Conservation (phyloP, 2,888 invertebrate genomes). For the Melipona bicolor region DNA sequence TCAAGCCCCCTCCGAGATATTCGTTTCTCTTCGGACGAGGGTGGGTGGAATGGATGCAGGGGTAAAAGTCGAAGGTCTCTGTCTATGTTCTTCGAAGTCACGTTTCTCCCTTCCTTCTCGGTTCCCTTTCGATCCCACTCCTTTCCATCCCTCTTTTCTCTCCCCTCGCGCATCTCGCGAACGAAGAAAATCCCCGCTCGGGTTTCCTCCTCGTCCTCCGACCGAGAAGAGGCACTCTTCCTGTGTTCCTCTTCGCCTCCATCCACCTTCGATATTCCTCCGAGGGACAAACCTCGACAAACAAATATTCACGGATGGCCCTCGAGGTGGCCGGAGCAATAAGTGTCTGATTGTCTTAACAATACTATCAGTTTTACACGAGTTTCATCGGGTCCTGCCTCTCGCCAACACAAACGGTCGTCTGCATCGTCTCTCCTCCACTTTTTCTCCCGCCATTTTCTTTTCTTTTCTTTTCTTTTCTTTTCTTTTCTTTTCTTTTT, state of each 20-base stretch:
- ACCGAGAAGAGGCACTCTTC: background rate
- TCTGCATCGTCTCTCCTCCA: background rate
- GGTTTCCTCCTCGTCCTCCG: background rate
- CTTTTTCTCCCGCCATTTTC: too few relatives aligned
- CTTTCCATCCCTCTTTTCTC: background rate
- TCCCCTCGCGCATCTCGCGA: background rate
- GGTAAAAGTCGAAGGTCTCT: slow-evolving; percentile 33
- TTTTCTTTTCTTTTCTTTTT: background rate
- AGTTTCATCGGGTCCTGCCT: slow-evolving; percentile 45
- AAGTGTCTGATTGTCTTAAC: slow-evolving; percentile 83
- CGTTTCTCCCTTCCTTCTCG: background rate
- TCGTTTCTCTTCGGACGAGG: slow-evolving; percentile 24
- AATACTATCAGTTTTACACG: slow-evolving; percentile 80
- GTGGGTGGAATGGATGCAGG: slow-evolving; percentile 27
- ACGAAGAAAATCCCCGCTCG: background rate
- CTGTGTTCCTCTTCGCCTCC: background rate
- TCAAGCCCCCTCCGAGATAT: slow-evolving; percentile 2
- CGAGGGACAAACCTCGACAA: slow-evolving; percentile 55
- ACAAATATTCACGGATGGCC: slow-evolving; percentile 75
- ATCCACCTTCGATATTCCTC: slow-evolving; percentile 27
- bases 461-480: background rate
- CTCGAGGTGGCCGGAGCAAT: slow-evolving; percentile 79
- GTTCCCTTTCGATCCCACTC: background rate
- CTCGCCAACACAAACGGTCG: slow-evolving; percentile 7
- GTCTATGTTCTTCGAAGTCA: background rate